phyloP scores from a whole-genome alignment of 2,113 vertebrate genomes.

The Cephalopterus ornatus region DNA sequence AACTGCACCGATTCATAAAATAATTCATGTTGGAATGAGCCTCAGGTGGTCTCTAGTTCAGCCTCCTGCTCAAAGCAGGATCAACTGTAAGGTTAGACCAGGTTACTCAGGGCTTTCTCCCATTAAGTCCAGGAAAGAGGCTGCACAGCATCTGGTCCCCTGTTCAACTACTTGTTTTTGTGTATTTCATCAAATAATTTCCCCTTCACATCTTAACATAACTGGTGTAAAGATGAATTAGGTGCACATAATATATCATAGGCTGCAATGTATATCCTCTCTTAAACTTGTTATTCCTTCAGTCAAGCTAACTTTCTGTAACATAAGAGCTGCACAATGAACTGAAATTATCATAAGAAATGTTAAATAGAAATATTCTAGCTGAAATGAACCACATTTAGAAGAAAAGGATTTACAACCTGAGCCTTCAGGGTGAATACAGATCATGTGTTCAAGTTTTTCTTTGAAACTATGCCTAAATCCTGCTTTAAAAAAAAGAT shows the following conservation, averaged over 20 bases:
- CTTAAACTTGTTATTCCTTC: background rate
- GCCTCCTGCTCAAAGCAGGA: background rate
- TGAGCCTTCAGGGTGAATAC: background rate
- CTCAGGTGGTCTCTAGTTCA: background rate
- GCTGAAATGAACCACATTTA: background rate
- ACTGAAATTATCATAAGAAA: background rate
- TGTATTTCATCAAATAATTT: background rate
- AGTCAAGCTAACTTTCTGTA: background rate
- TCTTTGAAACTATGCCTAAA: background rate
- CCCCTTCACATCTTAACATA: background rate
- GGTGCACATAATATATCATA: background rate
- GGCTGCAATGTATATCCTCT: background rate
- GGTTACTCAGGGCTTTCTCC: background rate
- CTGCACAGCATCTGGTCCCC: background rate
- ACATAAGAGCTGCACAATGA: background rate
- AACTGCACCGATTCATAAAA: background rate
- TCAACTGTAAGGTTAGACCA: background rate
- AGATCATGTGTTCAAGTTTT: background rate
- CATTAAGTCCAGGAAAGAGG: background rate
- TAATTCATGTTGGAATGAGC: background rate
- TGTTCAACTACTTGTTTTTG: background rate
- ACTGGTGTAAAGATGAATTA: background rate
- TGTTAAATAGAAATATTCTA: background rate
- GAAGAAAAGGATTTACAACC: background rate
- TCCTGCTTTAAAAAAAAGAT: background rate